Base-by-base conservation (phyloP, 2,113 vertebrate species). In the Cyphomyrus discorhynchus region DNA sequence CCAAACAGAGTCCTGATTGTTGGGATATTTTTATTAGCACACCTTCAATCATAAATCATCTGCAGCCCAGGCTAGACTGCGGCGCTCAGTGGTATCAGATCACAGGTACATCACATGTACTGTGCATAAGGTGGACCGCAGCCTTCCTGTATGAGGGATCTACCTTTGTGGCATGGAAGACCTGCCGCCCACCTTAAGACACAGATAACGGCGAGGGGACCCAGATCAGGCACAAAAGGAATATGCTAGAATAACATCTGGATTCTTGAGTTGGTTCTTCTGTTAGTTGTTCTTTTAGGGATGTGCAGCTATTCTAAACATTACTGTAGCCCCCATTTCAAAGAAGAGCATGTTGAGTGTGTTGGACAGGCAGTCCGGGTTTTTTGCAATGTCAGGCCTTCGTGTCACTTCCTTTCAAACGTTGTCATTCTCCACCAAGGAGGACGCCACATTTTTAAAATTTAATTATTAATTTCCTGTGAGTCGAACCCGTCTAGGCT, bases 1-100 rank as follows among this genome's bases (percentile, higher is more conserved):
- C 70, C 91, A 92, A 89, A 89, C 96, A 96, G 95, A 95, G 95
- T 94, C 93, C 93, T 91, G 95, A 96, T 96, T 94, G 94, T 95
- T 96, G 95, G 94, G 96, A 96, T 96, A 95, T 95, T 96, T 96
- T 96, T 95, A 96, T 96, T 94, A 96, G 94, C 94, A 93, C 92
- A 94, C 95, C 95, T 94, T 96, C 95, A 96, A 96, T 96, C 96
- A 96, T 96, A 96, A 96, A 96, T 96, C 95, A 95, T 92, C 89
- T 80, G 13, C 74, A 84, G 89, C 93, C 91, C 91, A 89, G 92
- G 93, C 94, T 86, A 58, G 90, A 94, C 93, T 92, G 19, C 93
- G 89, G 93, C 92, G 90, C 92, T 42, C 47, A 56, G 21, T 90
- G 13, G 91, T 91, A 95, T 96, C 95, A 95, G 95, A 96, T 96